Evolutionary conservation across 2,797 vertebrate genomes (phyloP).

Genomic region (Psittacula echo): DNA sequence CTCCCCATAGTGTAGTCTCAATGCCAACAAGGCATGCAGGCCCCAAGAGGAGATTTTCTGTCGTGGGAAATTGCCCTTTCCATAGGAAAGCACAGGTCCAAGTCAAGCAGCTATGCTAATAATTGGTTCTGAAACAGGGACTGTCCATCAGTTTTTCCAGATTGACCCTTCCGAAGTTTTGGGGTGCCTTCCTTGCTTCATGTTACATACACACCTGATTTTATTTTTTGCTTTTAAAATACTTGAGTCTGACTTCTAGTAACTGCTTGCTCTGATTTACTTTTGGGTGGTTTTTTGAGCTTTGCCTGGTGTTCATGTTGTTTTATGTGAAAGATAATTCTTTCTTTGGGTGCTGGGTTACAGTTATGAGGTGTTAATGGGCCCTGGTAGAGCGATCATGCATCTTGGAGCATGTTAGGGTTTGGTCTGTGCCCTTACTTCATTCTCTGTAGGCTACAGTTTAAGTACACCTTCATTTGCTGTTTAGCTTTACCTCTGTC

Average conservation of each 20-base stretch:
- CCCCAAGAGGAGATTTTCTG: neutral
- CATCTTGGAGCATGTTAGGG: neutral
- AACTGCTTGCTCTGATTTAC: neutral
- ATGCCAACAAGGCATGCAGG: neutral
- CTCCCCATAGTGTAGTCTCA: neutral
- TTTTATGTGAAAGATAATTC: conserved; percentile 8
- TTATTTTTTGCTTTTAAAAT: neutral
- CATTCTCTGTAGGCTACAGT: neutral
- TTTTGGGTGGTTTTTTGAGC: neutral
- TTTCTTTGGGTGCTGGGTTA: conserved; percentile 9
- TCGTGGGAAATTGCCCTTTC: neutral
- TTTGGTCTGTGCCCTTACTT: conserved; percentile 28
- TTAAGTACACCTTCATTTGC: neutral
- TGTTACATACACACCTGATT: neutral
- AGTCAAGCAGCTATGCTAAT: neutral
- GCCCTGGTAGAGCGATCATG: conserved; percentile 5
- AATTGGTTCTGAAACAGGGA: neutral
- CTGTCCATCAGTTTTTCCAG: neutral
- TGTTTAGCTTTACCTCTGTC: neutral
- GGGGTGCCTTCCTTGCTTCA: neutral
- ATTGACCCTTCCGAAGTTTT: neutral
- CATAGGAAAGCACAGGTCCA: neutral
- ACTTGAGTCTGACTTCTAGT: neutral
- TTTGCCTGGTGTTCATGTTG: neutral
- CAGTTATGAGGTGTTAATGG: conserved; percentile 17